Conservation (phyloP, 2,797 vertebrate species). For the Eulemur coronatus region DNA sequence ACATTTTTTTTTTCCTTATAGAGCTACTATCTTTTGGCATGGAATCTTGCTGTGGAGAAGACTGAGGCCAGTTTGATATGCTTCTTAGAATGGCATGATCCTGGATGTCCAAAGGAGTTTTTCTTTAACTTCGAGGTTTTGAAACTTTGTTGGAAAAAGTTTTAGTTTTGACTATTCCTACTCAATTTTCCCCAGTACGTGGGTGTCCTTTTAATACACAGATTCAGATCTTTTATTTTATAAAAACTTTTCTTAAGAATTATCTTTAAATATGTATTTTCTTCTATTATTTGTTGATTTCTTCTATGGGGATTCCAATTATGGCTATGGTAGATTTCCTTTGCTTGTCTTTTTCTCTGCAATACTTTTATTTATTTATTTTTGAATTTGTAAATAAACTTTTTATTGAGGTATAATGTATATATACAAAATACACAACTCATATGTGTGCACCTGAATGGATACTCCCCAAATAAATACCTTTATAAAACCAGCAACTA, state of each 20-base stretch:
- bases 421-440: background rate
- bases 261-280: background rate
- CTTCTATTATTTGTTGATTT: background rate
- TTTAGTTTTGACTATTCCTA: too few relatives aligned
- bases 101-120: too few relatives aligned
- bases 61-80: too few relatives aligned
- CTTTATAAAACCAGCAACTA: background rate
- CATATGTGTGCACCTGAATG: too few relatives aligned
- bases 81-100: too few relatives aligned
- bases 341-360: background rate
- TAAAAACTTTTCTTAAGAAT: background rate
- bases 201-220: too few relatives aligned
- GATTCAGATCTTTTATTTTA: too few relatives aligned
- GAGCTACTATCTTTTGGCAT: too few relatives aligned
- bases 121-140: too few relatives aligned
- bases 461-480: background rate
- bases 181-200: too few relatives aligned
- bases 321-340: background rate
- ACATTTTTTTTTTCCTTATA: background rate
- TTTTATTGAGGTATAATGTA: background rate
- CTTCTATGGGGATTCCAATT: background rate
- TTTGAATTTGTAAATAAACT: background rate
- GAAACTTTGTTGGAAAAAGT: too few relatives aligned
- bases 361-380: background rate
- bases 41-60: too few relatives aligned